Conservation (phyloP, 2,888 invertebrate genomes). For the Hyles lineata region DNA sequence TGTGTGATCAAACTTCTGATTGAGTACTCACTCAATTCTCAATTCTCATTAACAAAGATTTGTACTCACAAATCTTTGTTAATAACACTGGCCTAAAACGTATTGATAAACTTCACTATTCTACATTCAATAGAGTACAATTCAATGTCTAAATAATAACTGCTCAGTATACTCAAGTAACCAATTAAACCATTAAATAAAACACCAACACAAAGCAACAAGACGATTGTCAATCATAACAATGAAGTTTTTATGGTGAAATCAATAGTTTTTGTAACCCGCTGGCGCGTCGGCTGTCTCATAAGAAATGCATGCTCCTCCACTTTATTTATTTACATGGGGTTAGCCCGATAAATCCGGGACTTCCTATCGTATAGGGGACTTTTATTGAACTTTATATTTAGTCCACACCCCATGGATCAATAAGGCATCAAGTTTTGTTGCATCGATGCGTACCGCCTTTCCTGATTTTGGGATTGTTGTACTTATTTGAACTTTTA, state of each 20-base stretch:
- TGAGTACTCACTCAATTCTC: no score
- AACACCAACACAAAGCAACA: conserved; percentile 27
- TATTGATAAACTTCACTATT: no score
- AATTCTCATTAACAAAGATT: no score
- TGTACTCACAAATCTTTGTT: no score
- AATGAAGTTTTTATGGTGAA: conserved; percentile 53
- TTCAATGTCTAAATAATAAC: neutral
- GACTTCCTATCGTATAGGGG: conserved; percentile 74
- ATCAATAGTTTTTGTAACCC: conserved; percentile 76
- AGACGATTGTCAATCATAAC: conserved; percentile 52
- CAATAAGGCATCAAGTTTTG: conserved; percentile 71
- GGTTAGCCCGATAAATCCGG: conserved; percentile 83
- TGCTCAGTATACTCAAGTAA: no score
- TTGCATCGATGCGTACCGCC: conserved; percentile 52
- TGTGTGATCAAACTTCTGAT: no score
- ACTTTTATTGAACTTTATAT: conserved; percentile 83
- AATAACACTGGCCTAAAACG: no score
- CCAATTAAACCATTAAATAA: conserved; percentile 1
- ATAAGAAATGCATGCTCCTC: conserved; percentile 81
- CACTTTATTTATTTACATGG: conserved; percentile 84
- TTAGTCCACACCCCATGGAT: conserved; percentile 76
- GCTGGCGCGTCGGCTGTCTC: conserved; percentile 62
- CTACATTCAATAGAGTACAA: no score
- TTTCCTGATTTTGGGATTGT: conserved; percentile 21
- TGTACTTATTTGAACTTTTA: neutral